phyloP scores from a whole-genome alignment of 2,888 invertebrate species.

The Amitus sp. region DNA sequence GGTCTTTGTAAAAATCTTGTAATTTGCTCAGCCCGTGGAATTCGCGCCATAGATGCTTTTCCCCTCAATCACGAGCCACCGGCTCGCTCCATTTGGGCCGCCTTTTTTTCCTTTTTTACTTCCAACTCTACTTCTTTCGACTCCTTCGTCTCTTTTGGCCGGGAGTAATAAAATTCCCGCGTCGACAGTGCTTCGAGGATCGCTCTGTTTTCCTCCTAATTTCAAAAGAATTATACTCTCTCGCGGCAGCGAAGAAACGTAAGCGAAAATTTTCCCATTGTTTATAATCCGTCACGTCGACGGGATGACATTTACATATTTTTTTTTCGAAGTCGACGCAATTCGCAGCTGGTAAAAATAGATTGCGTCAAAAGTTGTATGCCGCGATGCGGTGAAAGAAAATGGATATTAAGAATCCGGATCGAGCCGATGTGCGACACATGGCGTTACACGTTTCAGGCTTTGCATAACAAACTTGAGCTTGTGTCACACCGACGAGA shows the following conservation, averaged over 20 bases:
- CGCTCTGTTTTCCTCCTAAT: no score
- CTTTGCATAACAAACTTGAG: conserved; percentile 63
- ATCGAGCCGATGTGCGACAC: conserved; percentile 61
- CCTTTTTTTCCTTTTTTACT: conserved; percentile 12
- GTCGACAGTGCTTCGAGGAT: conserved; percentile 15
- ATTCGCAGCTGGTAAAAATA: not conserved
- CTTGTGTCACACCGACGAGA: conserved; percentile 60
- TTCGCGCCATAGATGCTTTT: not conserved
- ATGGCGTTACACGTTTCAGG: conserved; percentile 64
- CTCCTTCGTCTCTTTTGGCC: conserved; percentile 8
- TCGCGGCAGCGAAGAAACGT: conserved; percentile 9
- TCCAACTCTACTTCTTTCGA: not conserved
- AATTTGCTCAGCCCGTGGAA: not conserved
- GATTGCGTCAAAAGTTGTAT: conserved; percentile 8
- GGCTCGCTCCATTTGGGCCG: no score
- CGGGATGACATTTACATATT: no score
- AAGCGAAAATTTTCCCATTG: conserved; percentile 1
- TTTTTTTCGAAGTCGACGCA: no score
- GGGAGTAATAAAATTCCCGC: conserved; percentile 34
- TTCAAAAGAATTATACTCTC: no score
- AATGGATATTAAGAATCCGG: conserved; percentile 33
- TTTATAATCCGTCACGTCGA: no score
- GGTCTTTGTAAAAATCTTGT: no score
- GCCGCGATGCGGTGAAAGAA: conserved; percentile 29
- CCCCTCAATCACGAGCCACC: conserved; percentile 9